Evolutionary conservation across 1,140 invertebrate genomes (phyloP), one percentile per base, ranked within the genome.

Genomic region (Lepidotrigona ventralis): DNA sequence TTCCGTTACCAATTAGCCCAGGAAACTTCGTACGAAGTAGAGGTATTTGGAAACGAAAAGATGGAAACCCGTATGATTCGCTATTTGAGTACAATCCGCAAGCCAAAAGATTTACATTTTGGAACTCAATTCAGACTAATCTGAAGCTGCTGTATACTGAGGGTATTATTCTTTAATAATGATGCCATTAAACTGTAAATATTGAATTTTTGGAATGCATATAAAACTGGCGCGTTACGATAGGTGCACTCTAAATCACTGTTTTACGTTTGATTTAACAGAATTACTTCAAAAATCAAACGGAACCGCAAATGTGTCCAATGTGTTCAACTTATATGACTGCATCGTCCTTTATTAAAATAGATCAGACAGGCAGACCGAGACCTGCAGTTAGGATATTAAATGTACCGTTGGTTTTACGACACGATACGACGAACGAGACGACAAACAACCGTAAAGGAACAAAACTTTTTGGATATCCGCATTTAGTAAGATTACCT

Each of bases 401-500:
- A n/a, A 94, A 95, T 68, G 94, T 96, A 15, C 95, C 95, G 3
- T 87, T 96, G 23, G 93, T 96, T 4, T 94, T 95, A 84, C 94
- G 95, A 17, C 91, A 95, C 77, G 95, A 96, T 82, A 93, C 90
- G 56, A 92, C 94, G 9, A 92, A 94, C 23, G 94, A 95, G 84
- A 93, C 93, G 2, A 94, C 95, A 54, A 95, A 95, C 78, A 95
- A 95, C 83, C 92, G 93, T 63, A 94, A 93, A 60, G 85, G 90
- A 66, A 94, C 93, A 11, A 93, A 94, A 73, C 92, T 96, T 12
- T 95, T 96, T 88, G 95, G 95, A 69, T 94, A 96, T 91, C 96
- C 96, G 1, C 91, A 93, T 79, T 86, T 96, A 33, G 85, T 96
- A 17, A 94, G 95, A 87, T 91, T 96, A 75, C 95, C 96, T 21